Conservation (phyloP, 2,797 vertebrate species). For the Chanos chanos region DNA sequence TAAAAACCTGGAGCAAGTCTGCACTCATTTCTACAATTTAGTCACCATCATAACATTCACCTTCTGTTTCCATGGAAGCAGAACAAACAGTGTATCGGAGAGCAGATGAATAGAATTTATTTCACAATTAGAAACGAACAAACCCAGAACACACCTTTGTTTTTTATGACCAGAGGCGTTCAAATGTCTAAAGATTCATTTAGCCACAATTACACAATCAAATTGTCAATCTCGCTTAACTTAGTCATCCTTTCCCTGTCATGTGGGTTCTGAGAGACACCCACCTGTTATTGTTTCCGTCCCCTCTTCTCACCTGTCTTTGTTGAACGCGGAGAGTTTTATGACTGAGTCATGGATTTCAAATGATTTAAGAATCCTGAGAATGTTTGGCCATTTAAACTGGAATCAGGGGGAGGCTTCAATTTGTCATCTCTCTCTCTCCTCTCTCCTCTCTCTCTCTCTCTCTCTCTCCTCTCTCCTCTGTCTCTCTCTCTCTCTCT, state of each 20-base stretch:
- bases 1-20: no score
- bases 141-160: conserved; percentile 14
- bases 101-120: background rate
- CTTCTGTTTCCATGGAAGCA: conserved; percentile 24
- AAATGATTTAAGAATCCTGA: no score
- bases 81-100: conserved; percentile 22
- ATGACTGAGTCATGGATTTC: no score
- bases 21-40: no score
- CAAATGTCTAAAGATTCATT: conserved; percentile 28
- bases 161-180: conserved; percentile 13
- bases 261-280: conserved; percentile 43
- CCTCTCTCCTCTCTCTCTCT: background rate
- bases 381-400: no score
- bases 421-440: no score
- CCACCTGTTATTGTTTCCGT: no score
- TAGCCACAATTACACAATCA: background rate
- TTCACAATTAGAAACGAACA: conserved; percentile 6
- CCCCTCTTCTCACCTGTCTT: no score
- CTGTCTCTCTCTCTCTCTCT: conserved; percentile 52
- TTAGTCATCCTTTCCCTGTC: conserved; percentile 1
- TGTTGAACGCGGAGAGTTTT: no score
- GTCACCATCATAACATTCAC: conserved; percentile 7
- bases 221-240: background rate
- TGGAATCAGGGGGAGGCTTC: no score
- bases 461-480: conserved; percentile 29